Conservation (phyloP, 2,797 vertebrate species). For the Trematomus bernacchii region DNA sequence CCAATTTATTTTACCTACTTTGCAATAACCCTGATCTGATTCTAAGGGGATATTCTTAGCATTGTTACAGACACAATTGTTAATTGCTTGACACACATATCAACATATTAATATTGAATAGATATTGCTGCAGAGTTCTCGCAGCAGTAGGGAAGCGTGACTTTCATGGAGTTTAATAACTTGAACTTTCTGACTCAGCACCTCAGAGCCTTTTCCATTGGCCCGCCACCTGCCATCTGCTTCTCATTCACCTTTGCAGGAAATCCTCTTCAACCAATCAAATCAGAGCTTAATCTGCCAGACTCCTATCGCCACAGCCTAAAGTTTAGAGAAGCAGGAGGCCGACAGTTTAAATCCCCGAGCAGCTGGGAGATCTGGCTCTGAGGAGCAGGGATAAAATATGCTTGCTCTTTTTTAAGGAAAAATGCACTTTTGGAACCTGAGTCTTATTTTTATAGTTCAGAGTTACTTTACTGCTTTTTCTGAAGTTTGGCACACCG, state of each 20-base stretch:
- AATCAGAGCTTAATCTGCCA: conserved; percentile 65
- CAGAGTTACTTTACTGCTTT: background rate
- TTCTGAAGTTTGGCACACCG: background rate
- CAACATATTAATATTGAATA: too few species aligned
- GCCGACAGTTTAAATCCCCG: conserved; percentile 43
- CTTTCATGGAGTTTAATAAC: conserved; percentile 71
- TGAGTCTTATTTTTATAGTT: conserved; percentile 3
- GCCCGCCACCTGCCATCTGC: conserved; percentile 69
- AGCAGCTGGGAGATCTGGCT: conserved; percentile 61
- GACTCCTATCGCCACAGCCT: conserved; percentile 45
- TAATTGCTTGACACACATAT: too few species aligned
- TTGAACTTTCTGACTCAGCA: conserved; percentile 68
- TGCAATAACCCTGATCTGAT: too few species aligned
- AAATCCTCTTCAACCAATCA: conserved; percentile 73
- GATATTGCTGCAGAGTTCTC: conserved; percentile 35
- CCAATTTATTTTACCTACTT: too few species aligned
- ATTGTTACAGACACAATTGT: too few species aligned
- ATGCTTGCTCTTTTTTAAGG: conserved; percentile 14
- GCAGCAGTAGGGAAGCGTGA: conserved; percentile 40
- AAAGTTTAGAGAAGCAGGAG: conserved; percentile 64
- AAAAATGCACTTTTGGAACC: conserved; percentile 1
- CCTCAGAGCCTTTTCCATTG: conserved; percentile 57
- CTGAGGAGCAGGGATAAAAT: conserved; percentile 34
- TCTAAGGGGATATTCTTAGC: too few species aligned
- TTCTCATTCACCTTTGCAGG: conserved; percentile 73